Percentiles rank a stretch among this genome's conserved stretches.
phyloP scores from a whole-genome alignment of 2,113 vertebrate genomes.

The Phalacrocorax carbo region DNA sequence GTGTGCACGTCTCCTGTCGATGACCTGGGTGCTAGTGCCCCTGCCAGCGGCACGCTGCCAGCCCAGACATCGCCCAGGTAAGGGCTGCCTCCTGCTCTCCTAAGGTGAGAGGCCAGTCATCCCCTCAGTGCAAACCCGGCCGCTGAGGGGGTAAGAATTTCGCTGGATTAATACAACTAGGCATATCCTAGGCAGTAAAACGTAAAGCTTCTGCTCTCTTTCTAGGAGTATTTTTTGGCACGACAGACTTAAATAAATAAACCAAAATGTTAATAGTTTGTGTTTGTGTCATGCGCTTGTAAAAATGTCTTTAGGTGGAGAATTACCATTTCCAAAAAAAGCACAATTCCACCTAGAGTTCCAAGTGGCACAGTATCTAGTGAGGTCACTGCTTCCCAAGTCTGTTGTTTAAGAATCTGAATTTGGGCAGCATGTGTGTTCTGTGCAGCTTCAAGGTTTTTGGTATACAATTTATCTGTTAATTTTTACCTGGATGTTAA shows the following conservation, averaged over 20 bases:
- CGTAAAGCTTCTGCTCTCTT: not conserved
- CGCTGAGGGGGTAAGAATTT: not conserved
- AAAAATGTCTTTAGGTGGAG: not conserved
- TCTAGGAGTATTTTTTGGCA: not conserved
- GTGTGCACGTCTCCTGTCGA: constrained; percentile 94
- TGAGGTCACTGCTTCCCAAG: not conserved
- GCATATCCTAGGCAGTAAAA: accelerated
- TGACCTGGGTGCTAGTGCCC: constrained; percentile 86
- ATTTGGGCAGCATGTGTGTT: not conserved
- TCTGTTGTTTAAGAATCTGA: not conserved
- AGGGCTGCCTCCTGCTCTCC: not conserved
- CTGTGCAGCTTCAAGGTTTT: not conserved
- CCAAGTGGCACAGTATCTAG: not conserved
- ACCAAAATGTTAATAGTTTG: not conserved
- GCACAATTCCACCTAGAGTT: not conserved
- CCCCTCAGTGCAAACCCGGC: not conserved
- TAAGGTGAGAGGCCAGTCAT: not conserved
- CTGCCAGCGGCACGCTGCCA: constrained; percentile 78
- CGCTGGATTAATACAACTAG: not conserved
- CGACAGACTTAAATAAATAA: accelerated
- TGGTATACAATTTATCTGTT: not conserved
- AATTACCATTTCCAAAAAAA: not conserved
- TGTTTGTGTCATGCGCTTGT: not conserved
- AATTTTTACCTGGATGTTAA: not conserved
- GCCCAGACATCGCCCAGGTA: constrained; percentile 81